These are phyloP conservation scores for Neomorphus geoffroyi DNA, from an alignment of 2,797 vertebrate genomes.

Conservation along the genomic window DNA sequence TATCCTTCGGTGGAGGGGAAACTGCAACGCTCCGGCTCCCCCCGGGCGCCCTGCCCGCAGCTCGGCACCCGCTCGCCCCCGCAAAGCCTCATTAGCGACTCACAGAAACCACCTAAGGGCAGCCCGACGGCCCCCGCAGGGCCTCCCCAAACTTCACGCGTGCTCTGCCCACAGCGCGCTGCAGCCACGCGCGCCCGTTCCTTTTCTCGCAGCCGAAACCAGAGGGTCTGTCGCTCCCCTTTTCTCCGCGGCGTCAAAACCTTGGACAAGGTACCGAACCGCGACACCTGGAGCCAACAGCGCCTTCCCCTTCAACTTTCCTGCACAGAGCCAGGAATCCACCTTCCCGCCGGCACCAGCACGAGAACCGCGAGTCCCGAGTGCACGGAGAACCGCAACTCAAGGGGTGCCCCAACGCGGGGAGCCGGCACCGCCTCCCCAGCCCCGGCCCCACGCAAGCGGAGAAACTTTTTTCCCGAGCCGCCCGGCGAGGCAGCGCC, in stretches of 20 bases:
- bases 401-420: background rate
- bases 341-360: background rate
- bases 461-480: constrained; percentile 8
- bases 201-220: background rate
- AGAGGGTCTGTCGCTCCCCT: background rate
- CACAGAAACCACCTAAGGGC: background rate
- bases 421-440: background rate
- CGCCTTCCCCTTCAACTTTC: background rate
- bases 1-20: too few species aligned
- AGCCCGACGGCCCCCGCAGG: background rate
- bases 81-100: background rate
- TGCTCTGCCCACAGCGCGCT: background rate
- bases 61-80: background rate
- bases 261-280: background rate
- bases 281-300: background rate
- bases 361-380: background rate
- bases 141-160: background rate
- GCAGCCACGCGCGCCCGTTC: background rate
- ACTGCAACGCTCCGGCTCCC: too few species aligned
- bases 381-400: background rate
- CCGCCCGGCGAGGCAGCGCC: background rate
- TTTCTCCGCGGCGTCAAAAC: background rate
- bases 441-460: background rate
- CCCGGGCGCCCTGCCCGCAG: too few species aligned
- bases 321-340: background rate